Evolutionary conservation across 2,797 vertebrate species (phyloP).

Genomic region (Harpagifer antarcticus): DNA sequence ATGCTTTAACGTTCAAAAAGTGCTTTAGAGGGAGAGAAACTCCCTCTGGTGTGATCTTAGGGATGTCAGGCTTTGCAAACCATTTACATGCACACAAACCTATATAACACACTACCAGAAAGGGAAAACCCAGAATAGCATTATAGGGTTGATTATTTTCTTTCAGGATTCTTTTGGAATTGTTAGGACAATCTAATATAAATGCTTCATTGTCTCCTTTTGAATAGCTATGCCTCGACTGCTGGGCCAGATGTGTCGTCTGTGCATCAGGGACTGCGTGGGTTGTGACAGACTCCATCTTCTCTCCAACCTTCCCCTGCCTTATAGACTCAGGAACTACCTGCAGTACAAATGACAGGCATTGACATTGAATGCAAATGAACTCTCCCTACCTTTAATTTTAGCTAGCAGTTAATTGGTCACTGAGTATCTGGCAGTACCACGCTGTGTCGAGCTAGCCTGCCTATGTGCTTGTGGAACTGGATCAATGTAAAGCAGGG

Average conservation of each 20-base stretch:
- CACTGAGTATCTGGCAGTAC: slow-evolving; percentile 25
- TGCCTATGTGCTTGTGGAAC: slow-evolving; percentile 20
- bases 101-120: too few species aligned
- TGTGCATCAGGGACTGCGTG: slow-evolving; percentile 89
- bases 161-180: not conserved
- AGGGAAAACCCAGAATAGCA: too few species aligned
- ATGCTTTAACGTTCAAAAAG: too few species aligned
- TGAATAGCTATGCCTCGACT: slow-evolving; percentile 89
- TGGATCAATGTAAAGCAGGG: slow-evolving; percentile 31
- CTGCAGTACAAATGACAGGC: slow-evolving; percentile 90
- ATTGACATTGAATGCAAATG: slow-evolving; percentile 17
- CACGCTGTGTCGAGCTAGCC: slow-evolving; percentile 24
- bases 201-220: not conserved
- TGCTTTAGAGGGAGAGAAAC: too few species aligned
- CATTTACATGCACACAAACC: too few species aligned
- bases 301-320: slow-evolving; percentile 91
- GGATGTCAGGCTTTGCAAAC: too few species aligned
- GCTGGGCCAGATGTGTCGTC: slow-evolving; percentile 92
- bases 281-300: slow-evolving; percentile 90
- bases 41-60: too few species aligned
- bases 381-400: slow-evolving; percentile 29
- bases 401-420: slow-evolving; percentile 32
- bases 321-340: slow-evolving; percentile 90
- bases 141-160: not conserved
- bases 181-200: not conserved